Evolutionary conservation across 2,888 invertebrate genomes (phyloP), one percentile per base, ranked within the genome.

Genomic region (Acrobasis consociella): DNA sequence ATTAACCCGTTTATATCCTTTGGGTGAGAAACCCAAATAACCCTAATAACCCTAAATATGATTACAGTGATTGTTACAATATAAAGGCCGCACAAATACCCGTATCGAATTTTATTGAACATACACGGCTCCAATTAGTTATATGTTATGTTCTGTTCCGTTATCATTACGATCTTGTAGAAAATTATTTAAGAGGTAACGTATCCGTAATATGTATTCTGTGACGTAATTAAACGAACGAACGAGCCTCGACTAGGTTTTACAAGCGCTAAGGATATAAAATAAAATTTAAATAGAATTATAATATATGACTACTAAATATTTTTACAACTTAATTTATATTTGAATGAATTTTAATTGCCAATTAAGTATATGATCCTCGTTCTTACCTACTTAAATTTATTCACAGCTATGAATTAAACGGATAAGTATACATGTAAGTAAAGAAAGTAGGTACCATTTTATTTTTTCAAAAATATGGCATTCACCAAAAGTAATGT

Each of bases 291-390:
- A n/a, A n/a, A n/a, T 11, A 13, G n/a, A 13, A 46, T 5, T 13
- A 46, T 5, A 13, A 46, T 46, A 11, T 13, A 11, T 46, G 13
- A 11, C 5, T 13, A 46, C n/a, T 46, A 46, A 46, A 13, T 46
- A 46, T 50, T 50, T 50, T 50, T 17, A 50, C 50, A 50, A 50
- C 50, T 50, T 16, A 50, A 50, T 46, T 50, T 50, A 16, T 9
- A 15, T 8, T 50, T 50, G 17, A 16, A 50, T 16, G 17, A 50
- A 50, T 22, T 50, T 16, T 50, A 50, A 50, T 22, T 50, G 50
- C 16, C 15, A 50, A 50, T 50, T 50, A 50, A 50, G 15, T 15
- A 46, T 46, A 46, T 46, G 46, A 46, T n/a, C 46, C 11, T 46
- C 9, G 46, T 46, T 13, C 5, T 13, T 11, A 42, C 11, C 0